Percentiles rank a stretch among this genome's conserved stretches.
phyloP scores from a whole-genome alignment of 1,140 invertebrate species.

The Drosophila pallidifrons region DNA sequence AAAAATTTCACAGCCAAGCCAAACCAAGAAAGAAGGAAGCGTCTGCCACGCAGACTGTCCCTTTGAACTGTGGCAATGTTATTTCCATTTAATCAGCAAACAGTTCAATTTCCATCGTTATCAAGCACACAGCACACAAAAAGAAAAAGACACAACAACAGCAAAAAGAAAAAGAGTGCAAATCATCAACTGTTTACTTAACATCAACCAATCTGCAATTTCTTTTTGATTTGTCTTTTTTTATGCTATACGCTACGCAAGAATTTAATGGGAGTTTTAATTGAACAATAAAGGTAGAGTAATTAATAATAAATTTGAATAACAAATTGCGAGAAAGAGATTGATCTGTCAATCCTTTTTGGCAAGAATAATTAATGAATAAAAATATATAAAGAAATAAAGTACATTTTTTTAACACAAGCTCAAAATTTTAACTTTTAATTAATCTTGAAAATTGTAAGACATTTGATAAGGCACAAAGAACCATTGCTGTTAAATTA shows the following conservation, averaged over 20 bases:
- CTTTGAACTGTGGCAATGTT: slow-evolving; percentile 70
- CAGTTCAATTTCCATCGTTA: slow-evolving; percentile 66
- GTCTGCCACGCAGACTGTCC: slow-evolving; percentile 38
- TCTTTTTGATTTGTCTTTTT: background rate
- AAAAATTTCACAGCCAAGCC: slow-evolving; percentile 56
- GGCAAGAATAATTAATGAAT: no score
- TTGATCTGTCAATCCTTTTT: no score
- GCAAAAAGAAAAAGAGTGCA: background rate
- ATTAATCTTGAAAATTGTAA: slow-evolving; percentile 14
- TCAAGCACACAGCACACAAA: slow-evolving; percentile 28
- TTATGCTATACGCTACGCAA: background rate
- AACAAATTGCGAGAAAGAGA: no score
- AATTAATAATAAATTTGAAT: background rate
- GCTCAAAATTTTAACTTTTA: background rate
- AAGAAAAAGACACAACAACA: background rate
- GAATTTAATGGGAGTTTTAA: background rate
- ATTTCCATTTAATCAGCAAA: slow-evolving; percentile 74
- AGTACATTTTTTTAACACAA: no score
- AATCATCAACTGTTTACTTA: slow-evolving; percentile 59
- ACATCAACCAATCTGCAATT: slow-evolving; percentile 29
- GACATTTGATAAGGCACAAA: slow-evolving; percentile 40
- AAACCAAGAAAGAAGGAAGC: slow-evolving; percentile 61
- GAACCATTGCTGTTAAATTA: slow-evolving; percentile 39
- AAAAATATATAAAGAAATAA: no score
- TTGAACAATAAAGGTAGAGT: background rate